These are phyloP conservation scores for Falco rusticolus DNA, from an alignment of 2,797 vertebrate genomes.

Conservation along the genomic window DNA sequence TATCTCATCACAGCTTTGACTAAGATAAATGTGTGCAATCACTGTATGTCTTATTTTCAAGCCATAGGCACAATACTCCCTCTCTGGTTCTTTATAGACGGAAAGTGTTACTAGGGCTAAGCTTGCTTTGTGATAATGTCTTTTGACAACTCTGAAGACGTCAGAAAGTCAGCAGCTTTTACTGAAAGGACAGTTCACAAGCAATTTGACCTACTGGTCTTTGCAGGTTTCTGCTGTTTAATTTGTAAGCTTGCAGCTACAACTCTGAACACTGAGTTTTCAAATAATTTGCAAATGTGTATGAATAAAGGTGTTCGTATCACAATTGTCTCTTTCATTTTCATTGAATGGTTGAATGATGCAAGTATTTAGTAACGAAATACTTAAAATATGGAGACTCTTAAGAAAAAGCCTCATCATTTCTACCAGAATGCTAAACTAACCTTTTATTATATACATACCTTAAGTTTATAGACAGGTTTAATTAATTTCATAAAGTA, in stretches of 20 bases:
- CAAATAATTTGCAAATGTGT: neutral
- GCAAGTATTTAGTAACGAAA: neutral
- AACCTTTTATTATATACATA: neutral
- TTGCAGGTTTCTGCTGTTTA: slow-evolving; percentile 20
- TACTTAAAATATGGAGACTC: neutral
- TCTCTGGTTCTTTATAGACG: slow-evolving; percentile 1
- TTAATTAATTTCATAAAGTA: neutral
- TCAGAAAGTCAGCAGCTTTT: slow-evolving; percentile 12
- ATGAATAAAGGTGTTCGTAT: neutral
- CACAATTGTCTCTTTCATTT: neutral
- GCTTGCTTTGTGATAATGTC: slow-evolving; percentile 22
- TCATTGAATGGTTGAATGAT: neutral
- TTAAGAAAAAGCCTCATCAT: neutral
- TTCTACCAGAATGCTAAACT: neutral
- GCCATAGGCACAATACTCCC: slow-evolving; percentile 16
- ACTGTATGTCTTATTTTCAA: slow-evolving; percentile 9
- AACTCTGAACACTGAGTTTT: neutral
- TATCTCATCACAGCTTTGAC: slow-evolving; percentile 1
- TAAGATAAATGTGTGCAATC: slow-evolving; percentile 17
- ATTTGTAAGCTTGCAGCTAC: neutral
- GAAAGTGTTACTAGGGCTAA: slow-evolving; percentile 7
- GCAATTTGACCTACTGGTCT: slow-evolving; percentile 28
- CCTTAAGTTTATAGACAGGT: neutral
- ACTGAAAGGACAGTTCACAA: neutral
- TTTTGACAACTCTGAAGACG: slow-evolving; percentile 54